Base-by-base conservation (phyloP, 2,888 invertebrate species). In the Diarsia mendica region DNA sequence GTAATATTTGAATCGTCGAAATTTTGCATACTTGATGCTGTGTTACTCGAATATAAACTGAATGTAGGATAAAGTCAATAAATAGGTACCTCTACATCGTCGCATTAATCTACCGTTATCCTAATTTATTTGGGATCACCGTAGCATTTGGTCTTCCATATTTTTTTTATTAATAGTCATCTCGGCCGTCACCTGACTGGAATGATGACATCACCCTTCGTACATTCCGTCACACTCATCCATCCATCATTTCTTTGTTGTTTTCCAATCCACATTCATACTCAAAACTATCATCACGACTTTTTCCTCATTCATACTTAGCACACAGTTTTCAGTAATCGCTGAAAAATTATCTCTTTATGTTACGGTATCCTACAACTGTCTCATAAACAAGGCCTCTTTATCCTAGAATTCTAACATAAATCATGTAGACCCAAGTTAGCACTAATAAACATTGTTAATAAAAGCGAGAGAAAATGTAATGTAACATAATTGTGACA, bases 381-480 rank as follows among this genome's bases (percentile, higher is more conserved):
- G 23, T 77, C 39, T 44, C 13, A 18, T n/a, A 67, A 53, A 46
- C 44, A 46, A 53, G 10, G 28, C 23, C 13, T 28, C 10, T n/a
- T 53, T 67, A 53, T 67, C 49, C 79, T 49, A 48, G 46, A 60
- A 71, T 18, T 71, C 49, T 71, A 66, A 66, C 63, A 67, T 65
- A 78, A 75, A 80, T 70, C 63, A 74, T 51, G 48, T 55, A 70
- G 33, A 60, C 44, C 48, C 51, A 60, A 73, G 64, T 28, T 58
- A 71, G 60, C 28, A 78, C 72, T 68, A 73, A 66, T 44, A 58
- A 74, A 71, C 55, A 82, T 71, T 73, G 67, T 75, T 71, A 73
- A 73, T 75, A 77, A 77, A 66, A 72, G 72, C 67, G 65, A 68
- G 65, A 68, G 85, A 70, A 77, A 82, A 80, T 58, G 39, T 67